Conservation (phyloP, 2,888 invertebrate genomes). For the Hirtodrosophila histrioides region DNA sequence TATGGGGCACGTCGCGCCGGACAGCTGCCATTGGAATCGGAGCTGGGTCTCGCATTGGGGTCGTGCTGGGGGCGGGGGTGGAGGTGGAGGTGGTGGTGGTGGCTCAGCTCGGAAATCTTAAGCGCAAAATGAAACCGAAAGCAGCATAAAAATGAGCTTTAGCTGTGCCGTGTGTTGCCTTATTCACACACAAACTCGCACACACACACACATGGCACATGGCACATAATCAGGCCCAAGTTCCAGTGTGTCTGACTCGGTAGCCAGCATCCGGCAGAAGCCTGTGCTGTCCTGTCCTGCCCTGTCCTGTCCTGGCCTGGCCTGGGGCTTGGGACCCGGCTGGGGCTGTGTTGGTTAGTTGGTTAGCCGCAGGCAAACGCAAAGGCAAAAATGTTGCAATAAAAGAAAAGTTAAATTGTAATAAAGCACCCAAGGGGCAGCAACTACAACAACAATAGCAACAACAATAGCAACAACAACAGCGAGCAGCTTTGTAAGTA, state of each 20-base stretch:
- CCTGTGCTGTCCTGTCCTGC: slow-evolving; percentile 15
- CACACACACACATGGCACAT: slow-evolving; percentile 8
- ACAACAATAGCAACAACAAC: slow-evolving; percentile 16
- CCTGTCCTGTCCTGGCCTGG: slow-evolving; percentile 13
- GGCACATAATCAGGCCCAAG: slow-evolving; percentile 57
- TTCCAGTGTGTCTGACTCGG: slow-evolving; percentile 34
- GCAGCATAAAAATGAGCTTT: slow-evolving; percentile 55
- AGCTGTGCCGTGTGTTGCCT: slow-evolving; percentile 17
- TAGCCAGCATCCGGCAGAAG: slow-evolving; percentile 31
- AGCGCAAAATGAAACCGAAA: slow-evolving; percentile 45
- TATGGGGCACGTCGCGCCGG: slow-evolving; percentile 13
- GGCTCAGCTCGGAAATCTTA: slow-evolving; percentile 35
- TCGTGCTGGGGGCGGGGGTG: background rate
- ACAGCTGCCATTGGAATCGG: slow-evolving; percentile 18
- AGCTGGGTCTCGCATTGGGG: slow-evolving; percentile 1
- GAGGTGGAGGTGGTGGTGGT: background rate
- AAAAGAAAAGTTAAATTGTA: slow-evolving; percentile 78
- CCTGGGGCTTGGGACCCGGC: slow-evolving; percentile 2
- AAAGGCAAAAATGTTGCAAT: slow-evolving; percentile 70
- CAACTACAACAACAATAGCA: slow-evolving; percentile 31
- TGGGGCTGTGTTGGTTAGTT: slow-evolving; percentile 31
- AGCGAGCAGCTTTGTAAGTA: slow-evolving; percentile 24
- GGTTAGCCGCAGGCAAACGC: slow-evolving; percentile 63
- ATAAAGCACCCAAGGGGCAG: slow-evolving; percentile 69
- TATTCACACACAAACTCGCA: slow-evolving; percentile 21